Evolutionary conservation across 92 coral and sea anemone species (phyloP).

Genomic region (Bergia sp.): DNA sequence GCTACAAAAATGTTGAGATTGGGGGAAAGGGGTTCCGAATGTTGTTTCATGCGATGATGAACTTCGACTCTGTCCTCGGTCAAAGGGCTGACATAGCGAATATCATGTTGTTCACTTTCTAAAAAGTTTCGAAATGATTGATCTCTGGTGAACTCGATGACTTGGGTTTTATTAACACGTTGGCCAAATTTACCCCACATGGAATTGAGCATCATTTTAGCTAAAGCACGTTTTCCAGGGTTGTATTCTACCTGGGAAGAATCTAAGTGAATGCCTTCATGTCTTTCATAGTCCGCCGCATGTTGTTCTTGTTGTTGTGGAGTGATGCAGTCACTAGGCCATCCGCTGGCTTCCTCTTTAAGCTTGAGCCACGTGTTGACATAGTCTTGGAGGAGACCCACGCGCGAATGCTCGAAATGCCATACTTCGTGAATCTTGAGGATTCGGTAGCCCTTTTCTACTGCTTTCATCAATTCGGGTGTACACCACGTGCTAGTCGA

Average conservation of each 20-base stretch:
- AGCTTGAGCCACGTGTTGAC: not conserved
- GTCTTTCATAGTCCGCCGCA: too few relatives aligned
- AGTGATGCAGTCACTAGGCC: too few relatives aligned
- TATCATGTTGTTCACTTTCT: not conserved
- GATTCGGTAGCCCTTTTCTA: not conserved
- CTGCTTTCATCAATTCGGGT: not conserved
- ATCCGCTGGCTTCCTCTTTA: not conserved
- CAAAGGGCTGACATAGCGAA: not conserved
- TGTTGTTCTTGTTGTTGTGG: not conserved
- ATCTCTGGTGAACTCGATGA: not conserved
- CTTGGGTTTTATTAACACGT: not conserved
- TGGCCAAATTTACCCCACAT: conserved; percentile 42
- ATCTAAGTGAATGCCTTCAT: not conserved
- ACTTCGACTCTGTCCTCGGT: not conserved
- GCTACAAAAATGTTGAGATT: not conserved
- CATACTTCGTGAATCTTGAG: conserved; percentile 1
- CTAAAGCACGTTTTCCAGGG: not conserved
- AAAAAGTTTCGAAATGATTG: not conserved
- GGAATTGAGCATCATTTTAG: not conserved
- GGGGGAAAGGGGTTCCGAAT: not conserved
- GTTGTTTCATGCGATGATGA: not conserved
- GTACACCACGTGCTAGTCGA: conserved; percentile 27
- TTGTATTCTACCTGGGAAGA: not conserved
- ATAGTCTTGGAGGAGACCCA: not conserved
- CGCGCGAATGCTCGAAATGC: not conserved